phyloP scores from a whole-genome alignment of 2,797 vertebrate genomes.

The Rachycentron canadum region DNA sequence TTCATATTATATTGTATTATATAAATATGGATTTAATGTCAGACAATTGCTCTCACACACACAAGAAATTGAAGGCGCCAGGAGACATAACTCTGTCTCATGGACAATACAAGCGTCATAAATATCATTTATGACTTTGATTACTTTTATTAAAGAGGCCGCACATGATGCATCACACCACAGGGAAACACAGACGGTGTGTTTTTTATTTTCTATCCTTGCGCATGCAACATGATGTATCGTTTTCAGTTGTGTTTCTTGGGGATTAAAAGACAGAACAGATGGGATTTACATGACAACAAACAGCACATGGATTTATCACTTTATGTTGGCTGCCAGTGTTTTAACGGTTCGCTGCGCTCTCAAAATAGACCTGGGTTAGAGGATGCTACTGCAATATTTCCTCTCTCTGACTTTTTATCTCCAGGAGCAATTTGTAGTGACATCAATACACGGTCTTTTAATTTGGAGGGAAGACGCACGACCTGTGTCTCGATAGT shows the following conservation, averaged over 20 bases:
- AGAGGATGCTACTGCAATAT: not conserved
- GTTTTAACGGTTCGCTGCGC: not conserved
- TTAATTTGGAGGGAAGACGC: too few relatives aligned
- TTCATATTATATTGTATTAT: not conserved
- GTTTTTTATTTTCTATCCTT: not conserved
- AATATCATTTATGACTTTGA: not conserved
- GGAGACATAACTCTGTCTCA: not conserved
- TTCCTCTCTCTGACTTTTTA: not conserved
- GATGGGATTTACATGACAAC: not conserved
- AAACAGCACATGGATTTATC: not conserved
- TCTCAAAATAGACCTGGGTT: not conserved
- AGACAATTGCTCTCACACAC: not conserved
- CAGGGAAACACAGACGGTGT: too few relatives aligned
- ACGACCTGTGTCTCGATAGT: too few relatives aligned
- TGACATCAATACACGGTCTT: not conserved
- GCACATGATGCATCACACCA: not conserved
- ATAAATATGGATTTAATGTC: slow-evolving; percentile 3
- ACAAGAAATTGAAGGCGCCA: not conserved
- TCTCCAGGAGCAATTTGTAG: not conserved
- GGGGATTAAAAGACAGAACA: not conserved
- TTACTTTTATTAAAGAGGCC: not conserved
- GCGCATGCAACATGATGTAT: not conserved
- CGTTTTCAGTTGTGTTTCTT: not conserved
- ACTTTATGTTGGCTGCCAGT: not conserved
- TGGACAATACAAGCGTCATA: not conserved